Base-by-base conservation (phyloP, 2,888 invertebrate genomes). In the Trachelus tabidus region DNA sequence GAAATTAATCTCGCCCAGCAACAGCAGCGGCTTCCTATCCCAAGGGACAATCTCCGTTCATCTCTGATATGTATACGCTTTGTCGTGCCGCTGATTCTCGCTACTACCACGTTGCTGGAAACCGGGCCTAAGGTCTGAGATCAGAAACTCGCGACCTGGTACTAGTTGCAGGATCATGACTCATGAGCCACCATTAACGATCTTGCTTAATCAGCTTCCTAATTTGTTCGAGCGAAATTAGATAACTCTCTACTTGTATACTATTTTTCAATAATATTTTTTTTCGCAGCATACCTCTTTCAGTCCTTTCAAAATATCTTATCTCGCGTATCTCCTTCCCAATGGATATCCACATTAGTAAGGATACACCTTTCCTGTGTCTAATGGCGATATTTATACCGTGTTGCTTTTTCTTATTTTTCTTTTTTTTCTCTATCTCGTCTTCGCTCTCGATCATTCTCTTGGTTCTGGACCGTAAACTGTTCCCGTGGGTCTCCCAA, bases 1-100 rank as follows among this genome's bases (percentile, higher is more conserved):
- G 86, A 88, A 88, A 88, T 88, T 88, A 88, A 88, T 88, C 88
- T 86, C 85, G 83, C 83, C 82, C 83, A 79, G 75, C 76, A 73
- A 73, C 56, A 56, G 56, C 56, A 56, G 56, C 56, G 56, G 56
- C 23, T 56, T 56, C 56, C 56, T 56, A 56, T 56, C 56, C 56
- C 23, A 56, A 56, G 56, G 9, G 56, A 56, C 23, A 56, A 56
- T 56, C 56, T 56, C 56, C 23, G 56, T 56, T 23, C 56, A 23
- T 56, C 56, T 56, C 56, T 23, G 23, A 56, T 56, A 56, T 2
- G 23, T 71, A 71, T 75, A 71, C 77, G 77, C 34, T 34, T 75
- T 56, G 56, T 23, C 23, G 56, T 23, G 23, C 23, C 56, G 9
- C 9, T 56, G 56, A 15, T 23, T 56, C 56, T 56, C 56, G 56